Evolutionary conservation across 2,888 invertebrate species (phyloP).

Genomic region (Lepidocyrtinus sp.): DNA sequence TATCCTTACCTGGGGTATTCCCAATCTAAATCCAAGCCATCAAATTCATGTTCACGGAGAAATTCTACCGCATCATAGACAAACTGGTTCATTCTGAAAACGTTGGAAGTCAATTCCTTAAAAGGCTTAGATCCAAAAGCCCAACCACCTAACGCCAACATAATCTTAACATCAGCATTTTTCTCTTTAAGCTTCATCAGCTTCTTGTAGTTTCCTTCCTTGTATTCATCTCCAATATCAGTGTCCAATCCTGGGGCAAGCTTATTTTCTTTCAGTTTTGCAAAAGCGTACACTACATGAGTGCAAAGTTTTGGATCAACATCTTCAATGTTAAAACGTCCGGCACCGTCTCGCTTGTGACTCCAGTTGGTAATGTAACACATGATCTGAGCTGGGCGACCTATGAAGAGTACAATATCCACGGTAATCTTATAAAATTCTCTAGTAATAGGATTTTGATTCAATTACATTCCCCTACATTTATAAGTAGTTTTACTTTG

Average conservation of each 20-base stretch:
- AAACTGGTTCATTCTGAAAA: constrained; percentile 95
- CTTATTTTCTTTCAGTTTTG: constrained; percentile 88
- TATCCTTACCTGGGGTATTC: constrained; percentile 85
- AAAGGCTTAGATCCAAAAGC: constrained; percentile 96
- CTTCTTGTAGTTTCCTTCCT: constrained; percentile 81
- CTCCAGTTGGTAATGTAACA: constrained; percentile 99
- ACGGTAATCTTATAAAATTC: constrained; percentile 3
- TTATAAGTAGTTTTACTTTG: neutral
- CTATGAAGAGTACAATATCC: constrained; percentile 74
- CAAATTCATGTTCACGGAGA: constrained; percentile 90
- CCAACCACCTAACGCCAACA: constrained; percentile 85
- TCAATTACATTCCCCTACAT: neutral
- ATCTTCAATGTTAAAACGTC: constrained; percentile 91
- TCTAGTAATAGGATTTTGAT: neutral
- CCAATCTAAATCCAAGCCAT: constrained; percentile 95
- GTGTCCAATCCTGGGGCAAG: constrained; percentile 83
- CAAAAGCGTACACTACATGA: constrained; percentile 96
- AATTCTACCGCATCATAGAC: constrained; percentile 96
- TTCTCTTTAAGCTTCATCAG: constrained; percentile 88
- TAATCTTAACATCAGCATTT: constrained; percentile 87
- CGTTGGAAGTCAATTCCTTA: constrained; percentile 91
- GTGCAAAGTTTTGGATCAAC: constrained; percentile 92
- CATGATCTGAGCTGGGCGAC: constrained; percentile 87
- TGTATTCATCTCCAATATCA: constrained; percentile 78
- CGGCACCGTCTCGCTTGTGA: constrained; percentile 88